These are phyloP conservation scores for Phania funesta DNA, from an alignment of 2,888 invertebrate species.

Conservation along the genomic window DNA sequence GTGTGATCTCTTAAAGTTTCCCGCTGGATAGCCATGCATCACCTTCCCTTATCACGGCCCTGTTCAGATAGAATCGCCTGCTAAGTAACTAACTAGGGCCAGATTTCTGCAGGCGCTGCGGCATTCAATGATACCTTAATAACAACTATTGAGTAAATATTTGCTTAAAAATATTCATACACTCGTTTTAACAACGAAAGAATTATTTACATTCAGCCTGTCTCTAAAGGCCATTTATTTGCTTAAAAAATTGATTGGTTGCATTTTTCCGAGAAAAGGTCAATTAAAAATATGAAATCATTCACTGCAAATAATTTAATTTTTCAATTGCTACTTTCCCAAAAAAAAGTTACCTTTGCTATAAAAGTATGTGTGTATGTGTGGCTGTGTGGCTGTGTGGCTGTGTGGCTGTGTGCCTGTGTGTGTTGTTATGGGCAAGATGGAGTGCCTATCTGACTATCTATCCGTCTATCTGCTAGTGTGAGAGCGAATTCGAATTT, in stretches of 20 bases:
- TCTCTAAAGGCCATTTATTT: neutral
- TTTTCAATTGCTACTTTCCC: neutral
- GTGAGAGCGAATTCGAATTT: neutral
- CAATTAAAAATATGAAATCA: constrained; percentile 29
- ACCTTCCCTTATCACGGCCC: no score
- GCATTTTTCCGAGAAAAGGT: constrained; percentile 29
- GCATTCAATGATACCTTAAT: no score
- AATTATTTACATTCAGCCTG: neutral
- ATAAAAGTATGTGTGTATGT: neutral
- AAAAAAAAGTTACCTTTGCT: neutral
- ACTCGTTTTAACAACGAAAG: no score
- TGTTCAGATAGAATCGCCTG: no score
- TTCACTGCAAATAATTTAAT: neutral
- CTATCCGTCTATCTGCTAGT: no score
- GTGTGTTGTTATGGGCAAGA: neutral
- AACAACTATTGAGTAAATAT: no score
- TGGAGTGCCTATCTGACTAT: constrained; percentile 7
- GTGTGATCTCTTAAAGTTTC: no score
- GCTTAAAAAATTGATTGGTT: neutral
- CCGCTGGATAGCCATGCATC: no score
- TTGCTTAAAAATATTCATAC: no score
- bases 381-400: neutral
- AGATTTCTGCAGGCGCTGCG: no score
- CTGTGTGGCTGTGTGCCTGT: neutral
- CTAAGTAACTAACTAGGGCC: no score